Evolutionary conservation across 2,113 vertebrate genomes (phyloP).

Genomic region (Calyptomena viridis): DNA sequence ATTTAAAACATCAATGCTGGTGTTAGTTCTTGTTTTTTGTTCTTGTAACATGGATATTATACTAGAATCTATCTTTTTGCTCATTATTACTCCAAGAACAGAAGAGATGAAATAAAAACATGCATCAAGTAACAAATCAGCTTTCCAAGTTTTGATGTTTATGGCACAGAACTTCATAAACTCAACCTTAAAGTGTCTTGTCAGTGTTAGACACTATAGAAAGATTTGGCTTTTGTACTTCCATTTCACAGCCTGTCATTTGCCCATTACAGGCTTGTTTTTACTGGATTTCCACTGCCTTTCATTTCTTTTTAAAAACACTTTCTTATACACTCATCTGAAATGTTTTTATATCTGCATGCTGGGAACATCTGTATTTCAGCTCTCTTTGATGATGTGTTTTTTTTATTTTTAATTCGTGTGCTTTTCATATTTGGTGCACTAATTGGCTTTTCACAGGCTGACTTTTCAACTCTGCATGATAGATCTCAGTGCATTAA

Average conservation of each 20-base stretch:
- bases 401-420: not conserved
- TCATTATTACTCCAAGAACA: not conserved
- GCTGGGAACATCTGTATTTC: not conserved
- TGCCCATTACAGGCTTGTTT: not conserved
- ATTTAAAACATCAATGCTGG: not conserved
- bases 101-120: not conserved
- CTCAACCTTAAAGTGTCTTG: not conserved
- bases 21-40: not conserved
- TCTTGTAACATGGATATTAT: not conserved
- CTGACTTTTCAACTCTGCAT: not conserved
- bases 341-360: not conserved
- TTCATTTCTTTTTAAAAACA: not conserved
- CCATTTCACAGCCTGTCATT: not conserved
- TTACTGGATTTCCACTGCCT: not conserved
- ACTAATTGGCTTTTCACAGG: slow-evolving; percentile 56
- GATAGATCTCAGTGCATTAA: not conserved
- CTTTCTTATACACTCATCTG: not conserved
- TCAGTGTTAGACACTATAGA: not conserved
- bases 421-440: not conserved
- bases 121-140: not conserved
- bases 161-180: not conserved
- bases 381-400: slow-evolving; percentile 28
- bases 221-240: not conserved
- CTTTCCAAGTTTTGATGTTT: not conserved
- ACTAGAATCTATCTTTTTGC: not conserved